Evolutionary conservation across 2,113 vertebrate species (phyloP).

Genomic region (Oncorhynchus mykiss): DNA sequence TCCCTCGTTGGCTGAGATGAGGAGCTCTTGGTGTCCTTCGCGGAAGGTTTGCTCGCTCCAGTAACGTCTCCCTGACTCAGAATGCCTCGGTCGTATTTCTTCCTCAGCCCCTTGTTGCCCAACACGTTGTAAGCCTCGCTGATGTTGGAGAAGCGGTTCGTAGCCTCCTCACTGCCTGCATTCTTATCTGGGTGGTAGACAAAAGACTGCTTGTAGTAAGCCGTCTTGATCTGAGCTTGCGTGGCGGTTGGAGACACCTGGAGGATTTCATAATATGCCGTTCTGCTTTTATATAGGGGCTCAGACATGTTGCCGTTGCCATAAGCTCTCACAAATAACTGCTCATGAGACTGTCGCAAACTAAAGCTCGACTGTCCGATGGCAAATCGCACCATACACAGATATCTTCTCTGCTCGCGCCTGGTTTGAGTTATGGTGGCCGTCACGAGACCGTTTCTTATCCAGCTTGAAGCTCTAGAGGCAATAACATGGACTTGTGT

Average conservation of each 20-base stretch:
- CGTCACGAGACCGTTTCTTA: not conserved
- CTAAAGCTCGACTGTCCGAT: not conserved
- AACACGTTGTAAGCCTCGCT: constrained; percentile 85
- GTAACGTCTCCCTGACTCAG: constrained; percentile 72
- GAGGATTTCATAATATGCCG: constrained; percentile 83
- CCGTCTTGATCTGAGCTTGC: constrained; percentile 85
- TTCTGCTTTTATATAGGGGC: constrained; percentile 62
- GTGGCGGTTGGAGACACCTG: constrained; percentile 73
- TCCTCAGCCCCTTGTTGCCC: constrained; percentile 77
- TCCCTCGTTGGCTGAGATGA: not conserved
- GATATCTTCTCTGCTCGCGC: not conserved
- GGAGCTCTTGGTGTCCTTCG: constrained; percentile 23
- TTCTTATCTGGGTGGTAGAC: constrained; percentile 87
- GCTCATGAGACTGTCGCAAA: not conserved
- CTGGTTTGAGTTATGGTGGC: not conserved
- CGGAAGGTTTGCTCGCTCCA: constrained; percentile 27
- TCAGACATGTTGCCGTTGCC: constrained; percentile 4
- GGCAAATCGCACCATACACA: not conserved
- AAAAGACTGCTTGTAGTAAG: constrained; percentile 89
- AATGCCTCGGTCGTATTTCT: constrained; percentile 83
- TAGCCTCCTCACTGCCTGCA: constrained; percentile 74
- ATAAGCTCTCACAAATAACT: constrained; percentile 36
- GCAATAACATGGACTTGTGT: not conserved
- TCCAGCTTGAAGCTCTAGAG: not conserved
- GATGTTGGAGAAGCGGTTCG: constrained; percentile 79